Percentiles rank a stretch among this genome's conserved stretches.
Conservation (phyloP, 2,888 invertebrate genomes). For the Standfussiana lucernea region DNA sequence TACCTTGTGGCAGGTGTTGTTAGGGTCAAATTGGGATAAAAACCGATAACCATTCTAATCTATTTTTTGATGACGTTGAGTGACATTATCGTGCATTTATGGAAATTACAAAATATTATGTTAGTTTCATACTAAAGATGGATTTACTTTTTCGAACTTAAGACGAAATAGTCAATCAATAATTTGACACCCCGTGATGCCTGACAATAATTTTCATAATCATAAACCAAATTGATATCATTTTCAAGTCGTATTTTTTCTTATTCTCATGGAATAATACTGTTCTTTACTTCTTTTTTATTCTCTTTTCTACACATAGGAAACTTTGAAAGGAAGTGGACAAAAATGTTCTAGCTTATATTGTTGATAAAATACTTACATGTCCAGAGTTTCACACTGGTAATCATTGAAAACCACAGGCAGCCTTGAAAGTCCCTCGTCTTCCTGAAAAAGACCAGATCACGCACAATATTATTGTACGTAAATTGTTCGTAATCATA, state of each 20-base stretch:
- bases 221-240: neutral
- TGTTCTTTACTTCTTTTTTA: neutral
- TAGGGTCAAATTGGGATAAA: neutral
- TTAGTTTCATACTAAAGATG: neutral
- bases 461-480: conserved; percentile 10
- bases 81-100: neutral
- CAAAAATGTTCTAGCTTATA: neutral
- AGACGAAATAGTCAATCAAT: neutral
- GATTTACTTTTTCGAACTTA: neutral
- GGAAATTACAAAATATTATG: neutral
- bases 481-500: conserved; percentile 15
- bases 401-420: neutral
- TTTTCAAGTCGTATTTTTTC: neutral
- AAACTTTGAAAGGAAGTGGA: neutral
- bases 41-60: no score
- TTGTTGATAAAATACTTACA: neutral
- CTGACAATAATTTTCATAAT: neutral
- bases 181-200: neutral
- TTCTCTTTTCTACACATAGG: neutral
- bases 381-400: neutral
- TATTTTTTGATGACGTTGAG: no score
- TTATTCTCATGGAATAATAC: neutral
- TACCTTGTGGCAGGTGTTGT: neutral
- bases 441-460: conserved; percentile 25
- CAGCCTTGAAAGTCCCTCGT: neutral